Conservation (phyloP, 2,113 vertebrate species). For the Dendropsophus ebraccatus region DNA sequence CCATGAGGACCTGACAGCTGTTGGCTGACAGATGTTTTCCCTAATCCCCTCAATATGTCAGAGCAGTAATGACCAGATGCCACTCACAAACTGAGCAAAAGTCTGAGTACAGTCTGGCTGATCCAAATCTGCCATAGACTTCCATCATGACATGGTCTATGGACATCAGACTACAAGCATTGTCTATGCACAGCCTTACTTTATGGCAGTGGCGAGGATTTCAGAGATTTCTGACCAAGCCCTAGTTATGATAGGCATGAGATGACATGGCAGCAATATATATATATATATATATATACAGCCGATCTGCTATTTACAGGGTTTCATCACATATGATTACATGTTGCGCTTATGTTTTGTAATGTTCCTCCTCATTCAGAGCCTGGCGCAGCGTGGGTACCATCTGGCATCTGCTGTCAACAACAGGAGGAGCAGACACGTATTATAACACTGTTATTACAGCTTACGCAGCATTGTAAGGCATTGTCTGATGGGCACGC, state of each 20-base stretch:
- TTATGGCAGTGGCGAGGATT: not conserved
- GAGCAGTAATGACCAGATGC: not conserved
- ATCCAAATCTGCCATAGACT: not conserved
- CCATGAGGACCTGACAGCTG: not conserved
- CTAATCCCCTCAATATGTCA: not conserved
- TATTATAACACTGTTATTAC: conserved; percentile 5
- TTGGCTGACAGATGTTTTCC: not conserved
- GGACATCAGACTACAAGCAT: not conserved
- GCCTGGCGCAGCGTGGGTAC: not conserved
- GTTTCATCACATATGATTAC: not conserved
- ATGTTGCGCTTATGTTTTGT: not conserved
- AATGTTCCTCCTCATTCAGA: not conserved
- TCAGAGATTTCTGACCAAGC: not conserved
- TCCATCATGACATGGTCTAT: not conserved
- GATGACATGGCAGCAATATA: not conserved
- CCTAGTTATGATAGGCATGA: not conserved
- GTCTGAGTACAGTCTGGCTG: not conserved
- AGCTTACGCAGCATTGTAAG: not conserved
- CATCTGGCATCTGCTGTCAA: conserved; percentile 45
- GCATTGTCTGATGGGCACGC: not conserved
- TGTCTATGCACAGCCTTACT: not conserved
- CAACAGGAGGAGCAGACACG: not conserved
- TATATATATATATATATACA: not conserved
- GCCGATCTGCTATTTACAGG: not conserved
- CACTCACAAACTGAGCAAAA: not conserved